Conservation (phyloP, 1,140 invertebrate genomes). For the Drosophila sp. region DNA sequence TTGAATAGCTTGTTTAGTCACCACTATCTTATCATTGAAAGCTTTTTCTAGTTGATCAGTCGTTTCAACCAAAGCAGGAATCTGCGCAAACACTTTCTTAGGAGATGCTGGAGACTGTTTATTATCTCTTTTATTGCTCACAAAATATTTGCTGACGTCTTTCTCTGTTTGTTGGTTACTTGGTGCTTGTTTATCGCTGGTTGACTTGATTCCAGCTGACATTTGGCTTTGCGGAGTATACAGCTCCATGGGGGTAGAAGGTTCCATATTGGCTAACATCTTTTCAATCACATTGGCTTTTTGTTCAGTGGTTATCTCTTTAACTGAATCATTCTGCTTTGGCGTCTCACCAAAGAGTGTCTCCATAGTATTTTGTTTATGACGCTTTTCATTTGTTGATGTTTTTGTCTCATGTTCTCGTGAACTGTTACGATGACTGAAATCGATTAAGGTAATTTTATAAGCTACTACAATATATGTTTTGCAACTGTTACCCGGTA, state of each 20-base stretch:
- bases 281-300: neutral
- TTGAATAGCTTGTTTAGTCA: too few relatives aligned
- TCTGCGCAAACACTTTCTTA: neutral
- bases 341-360: conserved; percentile 18
- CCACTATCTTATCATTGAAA: too few relatives aligned
- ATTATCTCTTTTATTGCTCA: conserved; percentile 3
- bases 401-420: conserved; percentile 6
- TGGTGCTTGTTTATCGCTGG: neutral
- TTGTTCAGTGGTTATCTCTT: neutral
- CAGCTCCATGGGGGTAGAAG: neutral
- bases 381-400: neutral
- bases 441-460: conserved; percentile 13
- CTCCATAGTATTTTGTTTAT: neutral
- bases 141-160: conserved; percentile 12
- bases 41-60: neutral
- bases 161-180: neutral
- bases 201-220: neutral
- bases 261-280: neutral
- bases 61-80: neutral
- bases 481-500: conserved; percentile 25
- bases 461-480: neutral
- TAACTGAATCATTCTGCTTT: neutral
- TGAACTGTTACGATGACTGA: conserved; percentile 2
- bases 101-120: neutral
- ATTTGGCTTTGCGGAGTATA: neutral